Base-by-base conservation (phyloP, 2,113 vertebrate genomes). In the Hypocryptadius cinnamomeus region DNA sequence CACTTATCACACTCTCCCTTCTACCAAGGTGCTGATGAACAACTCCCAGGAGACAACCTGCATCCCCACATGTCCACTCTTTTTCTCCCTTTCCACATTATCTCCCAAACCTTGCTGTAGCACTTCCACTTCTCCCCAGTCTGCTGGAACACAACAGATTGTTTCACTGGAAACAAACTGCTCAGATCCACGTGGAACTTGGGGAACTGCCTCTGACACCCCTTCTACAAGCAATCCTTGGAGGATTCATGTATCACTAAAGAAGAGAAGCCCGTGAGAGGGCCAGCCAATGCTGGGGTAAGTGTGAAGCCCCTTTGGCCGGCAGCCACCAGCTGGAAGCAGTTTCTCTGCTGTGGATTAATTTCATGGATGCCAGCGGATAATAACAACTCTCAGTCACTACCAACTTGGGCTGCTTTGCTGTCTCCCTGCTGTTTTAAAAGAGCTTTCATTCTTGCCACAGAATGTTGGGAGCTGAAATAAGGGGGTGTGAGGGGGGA, bases 201-300 rank as follows among this genome's bases (percentile, higher is more conserved):
- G 35, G 44, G 77, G 63, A 87, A 28, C 77, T 22, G 53, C 39
- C 56, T 61, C 50, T 30, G 66, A 68, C 6, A 15, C 44, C 44
- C 15, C 35, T 64, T 70, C 59, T 2, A 3, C 53, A 59, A 51
- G 31, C 2, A 3, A 44, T 79, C 44, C 35, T 65, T 16, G 11
- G 28, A 64, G 65, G 61, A 64, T 48, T 71, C 28, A 11, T 30
- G 65, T 14, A 6, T 37, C 2, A 1, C 14, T 66, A 13, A 79
- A 1, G 6, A 89, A 33, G 37, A 64, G 79, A 0, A 10, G 63
- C 21, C 3, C 0, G 3, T 10, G 27, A 40, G 54, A 13, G 0
- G 2, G n/a, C 57, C 5, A 7, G 31, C 56, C 4, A 2, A 1
- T 30, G 28, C 53, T 24, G 69, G 71, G 69, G 28, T 85, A 71